Evolutionary conservation across 2,797 vertebrate genomes (phyloP), one percentile per base, ranked within the genome.

Genomic region (Anomalospiza imberbis): DNA sequence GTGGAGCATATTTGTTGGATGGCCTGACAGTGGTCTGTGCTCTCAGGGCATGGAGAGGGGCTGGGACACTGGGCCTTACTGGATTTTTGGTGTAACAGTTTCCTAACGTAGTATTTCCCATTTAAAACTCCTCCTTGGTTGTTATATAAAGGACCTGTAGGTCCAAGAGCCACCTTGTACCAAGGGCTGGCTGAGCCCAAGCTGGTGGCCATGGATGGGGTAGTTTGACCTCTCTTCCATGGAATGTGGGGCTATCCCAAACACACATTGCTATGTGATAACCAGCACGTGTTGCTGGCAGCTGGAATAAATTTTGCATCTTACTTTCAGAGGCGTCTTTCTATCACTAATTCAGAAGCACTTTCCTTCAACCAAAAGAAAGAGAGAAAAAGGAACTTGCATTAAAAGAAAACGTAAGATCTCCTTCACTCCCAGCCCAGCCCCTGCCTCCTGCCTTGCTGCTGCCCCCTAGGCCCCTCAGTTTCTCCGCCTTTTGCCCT

Each of bases 361-460:
- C 97, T 99, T 99, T 97, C 99, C 99, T 53, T 99, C 99, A 80
- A 99, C 98, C 97, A 99, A 99, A 96, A 98, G 99, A 97, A 98
- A 98, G 95, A 97, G 98, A 95, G 99, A 99, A 94, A 99, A 99
- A 96, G 98, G 97, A 85, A 97, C 97, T 3, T 98, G 98, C 80
- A 98, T 96, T 95, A 99, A 99, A 94, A 98, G 99, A 94, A 99
- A 99, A 98, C 98, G 99, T 99, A 98, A 98, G 99, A 97, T 57
- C 96, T 63, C 85, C 80, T 72, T 97, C 71, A 48, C 67, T 84
- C 80, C 73, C 94, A 71, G 88, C 91, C 82, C 85, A 89, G 89
- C 61, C 79, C 60, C 74, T 92, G 85, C 85, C 83, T 85, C 83
- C 60, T 62, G 93, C 72, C 65, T 74, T 71, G 86, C 89, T 76